Base-by-base conservation (phyloP, 2,888 invertebrate species). In the Microchrysa polita region DNA sequence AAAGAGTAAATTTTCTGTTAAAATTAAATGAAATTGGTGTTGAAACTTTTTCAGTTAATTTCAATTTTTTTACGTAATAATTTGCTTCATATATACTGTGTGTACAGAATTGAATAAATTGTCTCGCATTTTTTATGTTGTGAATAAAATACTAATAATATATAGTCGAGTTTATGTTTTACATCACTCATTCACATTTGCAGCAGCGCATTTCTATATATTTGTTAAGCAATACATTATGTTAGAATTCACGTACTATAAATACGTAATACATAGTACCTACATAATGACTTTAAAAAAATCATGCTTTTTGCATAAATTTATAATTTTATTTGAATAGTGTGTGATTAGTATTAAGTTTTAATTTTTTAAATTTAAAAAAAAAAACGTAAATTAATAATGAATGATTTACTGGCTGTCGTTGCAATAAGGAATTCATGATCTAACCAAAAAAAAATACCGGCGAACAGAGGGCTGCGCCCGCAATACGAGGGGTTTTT, bases 61-160 rank as follows among this genome's bases (percentile, higher is more conserved):
- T n/a, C 4, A 14, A 20, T 67, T 67, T 67, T 65, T 48, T 5
- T 34, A 34, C 18, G n/a, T 42, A 40, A 12, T 44, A 63, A 40
- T 18, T 63, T 42, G 42, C 22, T 57, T 52, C 16, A 55, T 10
- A 22, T 18, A n/a, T n/a, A n/a, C n/a, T n/a, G n/a, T 18, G 22
- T 65, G 20, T 65, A 48, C 65, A 65, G 42, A 67, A 53, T 23
- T 67, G 40, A 34, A 34, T 5, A 34, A 53, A 67, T 67, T 67
- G 67, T 67, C 52, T 65, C 67, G 67, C 53, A 53, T 52, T 67
- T 67, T 67, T n/a, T n/a, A n/a, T 23, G 52, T 67, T 67, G 67
- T 67, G 52, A 67, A 67, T 67, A n/a, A n/a, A n/a, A 67, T 67
- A 67, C 65, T 34, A 34, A 34, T 65, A n/a, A 18, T 65, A 48